A percentile compares a stretch with the other conserved stretches of the same genome.
Evolutionary conservation across 2,113 vertebrate genomes (phyloP).

Genomic region (Pteruthius melanotis): DNA sequence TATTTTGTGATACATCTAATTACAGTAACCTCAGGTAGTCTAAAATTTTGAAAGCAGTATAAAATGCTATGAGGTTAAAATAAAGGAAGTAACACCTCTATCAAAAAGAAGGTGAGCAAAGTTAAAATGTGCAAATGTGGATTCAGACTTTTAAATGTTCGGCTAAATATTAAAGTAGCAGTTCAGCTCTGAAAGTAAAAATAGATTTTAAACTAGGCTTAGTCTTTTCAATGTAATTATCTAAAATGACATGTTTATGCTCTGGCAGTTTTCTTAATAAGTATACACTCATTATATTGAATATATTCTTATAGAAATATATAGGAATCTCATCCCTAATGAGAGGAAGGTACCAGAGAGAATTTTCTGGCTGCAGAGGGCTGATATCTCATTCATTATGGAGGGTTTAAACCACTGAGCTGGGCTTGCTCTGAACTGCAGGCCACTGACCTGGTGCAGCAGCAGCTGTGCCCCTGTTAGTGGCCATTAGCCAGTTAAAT

Average conservation of each 20-base stretch:
- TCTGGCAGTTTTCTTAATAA: background rate
- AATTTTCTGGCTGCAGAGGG: background rate
- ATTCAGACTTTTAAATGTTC: background rate
- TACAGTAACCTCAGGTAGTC: background rate
- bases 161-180: background rate
- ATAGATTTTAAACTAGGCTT: background rate
- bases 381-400: background rate
- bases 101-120: background rate
- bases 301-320: background rate
- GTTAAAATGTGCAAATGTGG: background rate
- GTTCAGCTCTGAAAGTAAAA: background rate
- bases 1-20: background rate
- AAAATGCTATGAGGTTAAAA: background rate
- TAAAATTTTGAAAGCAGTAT: background rate
- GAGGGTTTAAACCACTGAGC: background rate
- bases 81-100: background rate
- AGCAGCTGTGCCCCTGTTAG: background rate
- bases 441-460: background rate
- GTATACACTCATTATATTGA: background rate
- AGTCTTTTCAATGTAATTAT: background rate
- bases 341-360: background rate
- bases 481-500: background rate
- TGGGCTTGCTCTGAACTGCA: background rate
- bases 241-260: background rate
- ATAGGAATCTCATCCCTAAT: background rate